phyloP scores from a whole-genome alignment of 2,113 vertebrate species.

The Melozone crissalis region DNA sequence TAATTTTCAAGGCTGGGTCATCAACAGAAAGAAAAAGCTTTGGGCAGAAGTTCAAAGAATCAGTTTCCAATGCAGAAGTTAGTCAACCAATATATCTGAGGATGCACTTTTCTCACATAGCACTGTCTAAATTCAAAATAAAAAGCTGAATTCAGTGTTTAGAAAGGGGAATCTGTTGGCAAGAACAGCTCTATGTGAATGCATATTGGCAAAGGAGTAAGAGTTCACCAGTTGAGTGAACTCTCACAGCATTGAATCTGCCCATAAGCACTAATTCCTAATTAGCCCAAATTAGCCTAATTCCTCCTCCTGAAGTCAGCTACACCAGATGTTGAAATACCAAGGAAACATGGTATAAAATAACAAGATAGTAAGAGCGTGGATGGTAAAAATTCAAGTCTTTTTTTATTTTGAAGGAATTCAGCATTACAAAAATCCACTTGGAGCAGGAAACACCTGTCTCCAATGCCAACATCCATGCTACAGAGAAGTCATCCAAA shows the following conservation, averaged over 20 bases:
- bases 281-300: neutral
- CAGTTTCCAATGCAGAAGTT: neutral
- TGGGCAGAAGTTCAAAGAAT: neutral
- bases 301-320: neutral
- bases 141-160: neutral
- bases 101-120: neutral
- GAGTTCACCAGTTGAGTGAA: neutral
- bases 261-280: neutral
- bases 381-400: neutral
- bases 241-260: neutral
- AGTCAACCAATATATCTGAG: neutral
- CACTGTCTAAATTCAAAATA: neutral
- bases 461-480: neutral
- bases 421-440: neutral
- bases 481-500: conserved; percentile 13
- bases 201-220: neutral
- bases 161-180: neutral
- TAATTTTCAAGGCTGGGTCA: neutral
- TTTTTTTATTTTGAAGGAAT: neutral
- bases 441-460: neutral
- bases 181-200: neutral
- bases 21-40: neutral
- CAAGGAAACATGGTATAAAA: neutral
- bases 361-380: neutral
- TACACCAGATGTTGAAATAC: neutral